phyloP scores from a whole-genome alignment of 2,797 vertebrate species.

The Harpagifer antarcticus region DNA sequence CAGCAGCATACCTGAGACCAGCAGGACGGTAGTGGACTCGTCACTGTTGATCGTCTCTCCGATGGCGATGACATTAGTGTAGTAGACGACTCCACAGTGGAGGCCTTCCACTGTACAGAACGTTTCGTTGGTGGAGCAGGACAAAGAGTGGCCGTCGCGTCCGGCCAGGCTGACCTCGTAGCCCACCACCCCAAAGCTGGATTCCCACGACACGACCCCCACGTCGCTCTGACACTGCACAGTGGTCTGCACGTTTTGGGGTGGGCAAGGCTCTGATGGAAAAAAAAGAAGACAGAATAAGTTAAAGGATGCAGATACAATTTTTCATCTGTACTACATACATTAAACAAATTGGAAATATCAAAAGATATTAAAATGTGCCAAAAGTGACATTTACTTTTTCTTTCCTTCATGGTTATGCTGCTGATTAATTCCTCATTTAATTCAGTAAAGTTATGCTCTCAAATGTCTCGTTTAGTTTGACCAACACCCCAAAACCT shows the following conservation, averaged over 20 bases:
- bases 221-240: slow-evolving; percentile 53
- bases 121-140: slow-evolving; percentile 69
- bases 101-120: slow-evolving; percentile 74
- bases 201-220: slow-evolving; percentile 80
- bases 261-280: slow-evolving; percentile 84
- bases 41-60: slow-evolving; percentile 74
- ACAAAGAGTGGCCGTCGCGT: slow-evolving; percentile 68
- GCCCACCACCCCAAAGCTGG: slow-evolving; percentile 70
- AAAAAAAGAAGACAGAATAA: background rate
- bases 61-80: slow-evolving; percentile 67
- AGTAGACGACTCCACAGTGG: slow-evolving; percentile 81
- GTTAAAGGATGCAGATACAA: background rate
- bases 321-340: background rate
- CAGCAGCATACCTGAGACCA: slow-evolving; percentile 78
- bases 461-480: background rate
- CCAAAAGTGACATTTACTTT: background rate
- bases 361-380: too few species aligned
- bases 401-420: background rate
- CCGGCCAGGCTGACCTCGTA: slow-evolving; percentile 75
- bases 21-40: slow-evolving; percentile 56
- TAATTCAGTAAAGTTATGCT: background rate
- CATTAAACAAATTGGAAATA: background rate
- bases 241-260: slow-evolving; percentile 67
- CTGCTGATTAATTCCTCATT: background rate
- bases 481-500: background rate